Evolutionary conservation across 2,888 invertebrate genomes (phyloP), one percentile per base, ranked within the genome.

Genomic region (Argyresthia albistria): DNA sequence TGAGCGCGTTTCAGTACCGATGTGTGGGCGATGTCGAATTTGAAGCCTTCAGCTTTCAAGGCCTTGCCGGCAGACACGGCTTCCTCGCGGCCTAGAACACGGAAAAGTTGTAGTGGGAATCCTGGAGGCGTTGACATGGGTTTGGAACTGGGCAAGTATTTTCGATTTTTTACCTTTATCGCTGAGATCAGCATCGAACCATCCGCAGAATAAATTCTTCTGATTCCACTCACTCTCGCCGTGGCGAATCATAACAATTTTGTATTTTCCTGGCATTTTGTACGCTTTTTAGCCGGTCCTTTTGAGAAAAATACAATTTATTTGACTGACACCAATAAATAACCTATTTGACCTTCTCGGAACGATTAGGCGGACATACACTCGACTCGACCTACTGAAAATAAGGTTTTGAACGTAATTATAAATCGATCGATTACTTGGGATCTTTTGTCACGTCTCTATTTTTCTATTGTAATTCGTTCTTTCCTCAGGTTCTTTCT

Each of bases 21-120:
- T 0, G 95, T 95, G 67, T 93, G 94, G 0, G 95, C 95, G 0
- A 93, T 68, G 69, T 96, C 95, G 64, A 96, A 95, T 61, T 90
- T 87, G 58, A 91, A 90, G 1, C 91, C 90, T 25, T 91, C 91
- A 0, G 91, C 84, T 65, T 92, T 91, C 43, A 96, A 70, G 1
- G 93, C 92, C 64, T 92, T 92, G 6, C 95, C 94, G 7, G 94
- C 95, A 8, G 89, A 79, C 9, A 76, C 56, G 6, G 94, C 94
- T 79, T 95, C 94, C 36, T 87, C 79, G 50, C 89, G 88, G 46
- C 94, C 94, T 92, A 59, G 11, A 42, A 50, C 55, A 42, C 15
- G 37, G 4, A 16, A 35, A 50, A 11, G n/a, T 49, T 39, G n/a
- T 36, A 36, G 39, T 11, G 39, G 25, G 6, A 25, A 25, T 4